Percentiles rank a stretch among this genome's conserved stretches.
phyloP scores from a whole-genome alignment of 2,797 vertebrate species.

The Onychomys torridus region DNA sequence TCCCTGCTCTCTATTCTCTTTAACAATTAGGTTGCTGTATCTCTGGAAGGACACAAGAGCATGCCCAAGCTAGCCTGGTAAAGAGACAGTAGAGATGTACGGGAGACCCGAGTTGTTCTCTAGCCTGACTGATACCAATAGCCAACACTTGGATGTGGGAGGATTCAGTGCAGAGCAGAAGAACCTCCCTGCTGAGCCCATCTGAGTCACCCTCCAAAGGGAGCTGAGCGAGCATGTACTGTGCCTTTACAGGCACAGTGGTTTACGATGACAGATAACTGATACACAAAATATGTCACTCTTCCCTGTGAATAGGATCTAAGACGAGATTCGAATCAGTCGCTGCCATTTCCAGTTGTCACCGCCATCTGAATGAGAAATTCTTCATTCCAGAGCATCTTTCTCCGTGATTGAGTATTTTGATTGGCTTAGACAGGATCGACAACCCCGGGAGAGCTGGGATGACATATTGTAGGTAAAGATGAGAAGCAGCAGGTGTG shows the following conservation, averaged over 20 bases:
- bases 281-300: neutral
- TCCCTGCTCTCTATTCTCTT: neutral
- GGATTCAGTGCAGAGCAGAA: neutral
- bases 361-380: neutral
- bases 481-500: neutral
- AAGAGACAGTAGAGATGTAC: neutral
- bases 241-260: neutral
- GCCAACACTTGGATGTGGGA: neutral
- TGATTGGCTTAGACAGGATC: conserved; percentile 45
- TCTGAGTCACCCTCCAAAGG: too few species aligned
- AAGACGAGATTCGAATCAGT: neutral
- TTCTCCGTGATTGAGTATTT: neutral
- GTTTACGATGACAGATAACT: neutral
- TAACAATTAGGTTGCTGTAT: neutral
- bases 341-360: rapidly evolving
- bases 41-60: neutral
- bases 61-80: neutral
- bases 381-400: neutral
- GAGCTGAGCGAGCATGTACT: neutral
- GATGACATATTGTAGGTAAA: neutral
- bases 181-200: neutral
- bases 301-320: neutral
- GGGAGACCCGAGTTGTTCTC: neutral
- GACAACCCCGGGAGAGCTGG: neutral
- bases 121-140: neutral